phyloP scores from a whole-genome alignment of 2,888 invertebrate genomes.

The Hemicrepidius hirtus region DNA sequence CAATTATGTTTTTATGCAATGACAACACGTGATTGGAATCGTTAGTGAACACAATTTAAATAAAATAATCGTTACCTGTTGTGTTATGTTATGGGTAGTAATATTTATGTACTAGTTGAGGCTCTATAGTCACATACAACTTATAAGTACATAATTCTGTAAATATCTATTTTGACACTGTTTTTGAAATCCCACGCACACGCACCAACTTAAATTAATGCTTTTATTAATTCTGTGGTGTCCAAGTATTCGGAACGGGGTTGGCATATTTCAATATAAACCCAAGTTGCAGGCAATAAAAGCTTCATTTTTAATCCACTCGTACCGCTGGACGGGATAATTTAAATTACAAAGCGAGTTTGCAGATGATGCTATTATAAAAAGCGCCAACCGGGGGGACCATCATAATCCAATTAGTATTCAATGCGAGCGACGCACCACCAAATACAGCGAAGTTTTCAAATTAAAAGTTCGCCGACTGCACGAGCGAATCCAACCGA shows the following conservation, averaged over 20 bases:
- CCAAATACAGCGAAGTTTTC: slow-evolving; percentile 66
- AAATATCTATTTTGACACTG: no score
- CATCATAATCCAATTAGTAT: slow-evolving; percentile 71
- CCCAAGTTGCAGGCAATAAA: slow-evolving; percentile 58
- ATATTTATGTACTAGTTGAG: no score
- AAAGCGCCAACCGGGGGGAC: slow-evolving; percentile 62
- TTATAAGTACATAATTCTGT: no score
- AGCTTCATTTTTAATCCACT: slow-evolving; percentile 57
- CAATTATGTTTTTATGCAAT: no score
- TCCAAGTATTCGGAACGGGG: slow-evolving; percentile 17
- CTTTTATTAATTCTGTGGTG: slow-evolving; percentile 12
- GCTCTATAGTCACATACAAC: no score
- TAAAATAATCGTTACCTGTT: no score
- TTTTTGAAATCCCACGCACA: not conserved
- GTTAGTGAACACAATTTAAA: no score
- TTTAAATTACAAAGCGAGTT: slow-evolving; percentile 63
- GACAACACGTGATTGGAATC: no score
- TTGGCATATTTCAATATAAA: slow-evolving; percentile 50
- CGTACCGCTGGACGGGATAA: slow-evolving; percentile 62
- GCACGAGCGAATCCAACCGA: slow-evolving; percentile 54
- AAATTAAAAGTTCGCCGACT: slow-evolving; percentile 66
- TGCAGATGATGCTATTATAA: slow-evolving; percentile 68
- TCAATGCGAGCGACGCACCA: slow-evolving; percentile 66
- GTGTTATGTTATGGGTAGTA: no score
- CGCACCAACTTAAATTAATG: not conserved